A percentile compares a stretch with the other conserved stretches of the same genome.
phyloP scores from a whole-genome alignment of 1,140 invertebrate genomes.

The Araneus ventricosus region DNA sequence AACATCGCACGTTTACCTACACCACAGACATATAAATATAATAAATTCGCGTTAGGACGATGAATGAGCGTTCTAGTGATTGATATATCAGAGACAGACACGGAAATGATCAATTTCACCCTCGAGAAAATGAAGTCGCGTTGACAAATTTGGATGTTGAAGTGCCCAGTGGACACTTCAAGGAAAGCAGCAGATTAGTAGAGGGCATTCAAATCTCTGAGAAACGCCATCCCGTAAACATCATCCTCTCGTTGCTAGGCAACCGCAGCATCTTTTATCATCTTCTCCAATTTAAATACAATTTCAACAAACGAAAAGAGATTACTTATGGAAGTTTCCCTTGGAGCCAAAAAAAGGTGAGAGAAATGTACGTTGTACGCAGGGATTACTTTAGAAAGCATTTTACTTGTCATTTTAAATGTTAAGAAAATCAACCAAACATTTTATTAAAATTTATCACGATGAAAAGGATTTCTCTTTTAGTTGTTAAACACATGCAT shows the following conservation, averaged over 20 bases:
- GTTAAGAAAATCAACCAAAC: too few relatives aligned
- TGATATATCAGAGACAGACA: background rate
- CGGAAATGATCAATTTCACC: background rate
- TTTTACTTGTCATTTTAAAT: background rate
- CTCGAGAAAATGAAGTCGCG: background rate
- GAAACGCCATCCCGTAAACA: conserved; percentile 12
- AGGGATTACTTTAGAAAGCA: background rate
- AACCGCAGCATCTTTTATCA: background rate
- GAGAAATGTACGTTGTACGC: background rate
- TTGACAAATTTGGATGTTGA: background rate
- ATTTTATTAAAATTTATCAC: too few relatives aligned
- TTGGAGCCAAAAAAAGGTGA: background rate
- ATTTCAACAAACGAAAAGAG: conserved; percentile 20
- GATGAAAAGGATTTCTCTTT: too few relatives aligned
- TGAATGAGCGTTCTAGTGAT: background rate
- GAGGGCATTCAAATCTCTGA: background rate
- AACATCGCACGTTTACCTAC: too few relatives aligned
- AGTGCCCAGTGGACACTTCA: background rate
- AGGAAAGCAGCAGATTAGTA: background rate
- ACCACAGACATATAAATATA: too few relatives aligned
- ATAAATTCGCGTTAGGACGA: too few relatives aligned
- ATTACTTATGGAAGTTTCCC: background rate
- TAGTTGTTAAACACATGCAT: too few relatives aligned
- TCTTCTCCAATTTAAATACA: background rate
- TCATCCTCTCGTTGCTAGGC: conserved; percentile 26